These are phyloP conservation scores for Iselma pallidipennis DNA, from an alignment of 2,888 invertebrate species.

Conservation along the genomic window DNA sequence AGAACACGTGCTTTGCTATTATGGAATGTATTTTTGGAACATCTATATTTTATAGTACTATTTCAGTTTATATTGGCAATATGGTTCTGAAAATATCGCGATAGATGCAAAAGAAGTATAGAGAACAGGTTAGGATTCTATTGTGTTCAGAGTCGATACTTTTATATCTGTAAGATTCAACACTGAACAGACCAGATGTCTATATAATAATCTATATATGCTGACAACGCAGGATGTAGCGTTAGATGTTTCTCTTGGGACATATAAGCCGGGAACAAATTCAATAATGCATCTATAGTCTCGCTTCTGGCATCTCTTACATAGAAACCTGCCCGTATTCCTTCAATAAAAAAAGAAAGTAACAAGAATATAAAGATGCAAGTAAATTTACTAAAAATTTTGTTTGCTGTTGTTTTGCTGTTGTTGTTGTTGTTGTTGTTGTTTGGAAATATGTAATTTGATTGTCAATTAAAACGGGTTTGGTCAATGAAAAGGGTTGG, in stretches of 20 bases:
- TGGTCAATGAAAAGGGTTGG: not conserved
- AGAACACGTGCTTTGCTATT: constrained; percentile 27
- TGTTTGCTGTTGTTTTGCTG: not conserved
- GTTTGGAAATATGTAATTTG: not conserved
- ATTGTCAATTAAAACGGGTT: not conserved
- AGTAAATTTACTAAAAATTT: too few relatives aligned
- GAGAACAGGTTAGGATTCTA: constrained; percentile 31
- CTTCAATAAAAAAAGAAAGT: not conserved
- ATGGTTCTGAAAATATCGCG: constrained; percentile 37
- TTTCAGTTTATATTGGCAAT: constrained; percentile 42
- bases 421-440: not conserved
- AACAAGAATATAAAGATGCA: too few relatives aligned
- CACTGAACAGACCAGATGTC: constrained; percentile 56
- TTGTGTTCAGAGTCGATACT: constrained; percentile 44
- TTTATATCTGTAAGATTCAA: constrained; percentile 55
- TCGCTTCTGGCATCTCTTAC: constrained; percentile 35
- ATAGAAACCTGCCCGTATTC: constrained; percentile 34
- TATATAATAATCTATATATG: constrained; percentile 60
- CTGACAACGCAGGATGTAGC: constrained; percentile 58
- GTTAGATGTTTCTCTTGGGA: constrained; percentile 54
- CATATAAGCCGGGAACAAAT: constrained; percentile 56
- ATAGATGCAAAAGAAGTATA: constrained; percentile 31
- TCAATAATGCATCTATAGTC: constrained; percentile 56
- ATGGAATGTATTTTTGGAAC: constrained; percentile 30
- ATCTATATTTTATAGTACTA: constrained; percentile 42